Evolutionary conservation across 2,888 invertebrate species (phyloP), one percentile per base, ranked within the genome.

Genomic region (Aphidius colemani): DNA sequence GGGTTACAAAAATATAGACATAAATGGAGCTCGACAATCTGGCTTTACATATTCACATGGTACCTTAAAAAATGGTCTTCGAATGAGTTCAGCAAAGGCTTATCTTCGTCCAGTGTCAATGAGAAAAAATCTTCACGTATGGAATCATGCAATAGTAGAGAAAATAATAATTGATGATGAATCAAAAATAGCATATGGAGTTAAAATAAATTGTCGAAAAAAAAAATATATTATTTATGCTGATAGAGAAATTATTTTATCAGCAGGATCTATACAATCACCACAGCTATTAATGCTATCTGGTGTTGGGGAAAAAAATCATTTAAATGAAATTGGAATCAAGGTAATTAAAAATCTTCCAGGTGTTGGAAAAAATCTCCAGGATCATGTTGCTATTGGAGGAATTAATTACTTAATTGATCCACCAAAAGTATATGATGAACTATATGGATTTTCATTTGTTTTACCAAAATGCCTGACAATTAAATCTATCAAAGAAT

Each of bases 211-310:
- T 3, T 86, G 92, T 53, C 89, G 92, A 59, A 89, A 89, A 57
- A 88, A 89, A n/a, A 77, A 91, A 0, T 88, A 90, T 73, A 86
- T 91, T 56, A 88, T 94, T 3, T 84, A 90, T 64, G 94, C 95
- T 0, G 87, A 86, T 46, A 94, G 92, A 78, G 96, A 96, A 81
- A 91, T 98, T 0, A 92, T 98, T 57, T 78, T 98, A 3, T 93
- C 94, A 1, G 95, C 91, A 0, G 98, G 98, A 0, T 88, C 97
- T 0, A 87, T 99, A 0, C 97, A 96, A 78, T 93, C 96, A 0
- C 95, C 98, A 0, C 98, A 99, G 78, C 77, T 98, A 2, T 83
- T 98, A 48, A 95, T 98, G 95, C 81, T 98, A 0, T 95, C 95
- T 7, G 98, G 97, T 0, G 87, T 97, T 9, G 94, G 94, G 0